Conservation (phyloP, 2,888 invertebrate species). For the Mesorhabditis sp. region DNA sequence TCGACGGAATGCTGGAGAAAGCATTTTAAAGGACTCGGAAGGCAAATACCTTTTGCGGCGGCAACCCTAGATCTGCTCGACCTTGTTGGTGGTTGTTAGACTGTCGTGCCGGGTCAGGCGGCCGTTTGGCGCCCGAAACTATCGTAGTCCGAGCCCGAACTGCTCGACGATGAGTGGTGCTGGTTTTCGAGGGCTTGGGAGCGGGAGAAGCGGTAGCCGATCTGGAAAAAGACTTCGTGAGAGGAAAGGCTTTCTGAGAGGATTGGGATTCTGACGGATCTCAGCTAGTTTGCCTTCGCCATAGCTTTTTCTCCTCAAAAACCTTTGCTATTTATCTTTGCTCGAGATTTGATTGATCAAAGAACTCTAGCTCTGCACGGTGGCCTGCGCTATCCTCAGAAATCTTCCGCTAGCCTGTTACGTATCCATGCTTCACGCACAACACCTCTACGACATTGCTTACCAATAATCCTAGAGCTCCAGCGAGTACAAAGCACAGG, state of each 20-base stretch:
- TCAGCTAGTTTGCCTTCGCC: not conserved
- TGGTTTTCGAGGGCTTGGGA: constrained; percentile 34
- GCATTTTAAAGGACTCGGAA: not conserved
- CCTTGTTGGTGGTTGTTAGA: constrained; percentile 41
- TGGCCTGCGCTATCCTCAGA: too few relatives aligned
- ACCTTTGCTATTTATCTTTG: too few relatives aligned
- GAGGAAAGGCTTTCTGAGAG: too few relatives aligned
- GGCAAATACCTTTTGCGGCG: constrained; percentile 23
- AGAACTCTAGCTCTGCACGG: too few relatives aligned
- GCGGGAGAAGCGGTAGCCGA: constrained; percentile 47
- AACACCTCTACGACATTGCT: constrained; percentile 7
- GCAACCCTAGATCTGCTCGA: constrained; percentile 41
- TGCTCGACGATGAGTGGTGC: constrained; percentile 39
- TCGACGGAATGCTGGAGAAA: constrained; percentile 22
- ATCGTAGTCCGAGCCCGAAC: constrained; percentile 40
- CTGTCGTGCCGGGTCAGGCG: constrained; percentile 50
- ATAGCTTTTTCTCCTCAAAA: not conserved
- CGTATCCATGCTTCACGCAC: too few relatives aligned
- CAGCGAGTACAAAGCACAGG: constrained; percentile 34
- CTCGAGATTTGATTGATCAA: too few relatives aligned
- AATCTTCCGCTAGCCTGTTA: too few relatives aligned
- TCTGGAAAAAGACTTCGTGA: constrained; percentile 17
- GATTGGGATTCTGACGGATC: too few relatives aligned
- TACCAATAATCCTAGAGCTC: constrained; percentile 42
- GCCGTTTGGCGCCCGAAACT: constrained; percentile 31